Evolutionary conservation across 2,113 vertebrate species (phyloP).

Genomic region (Corydoras maculifer): DNA sequence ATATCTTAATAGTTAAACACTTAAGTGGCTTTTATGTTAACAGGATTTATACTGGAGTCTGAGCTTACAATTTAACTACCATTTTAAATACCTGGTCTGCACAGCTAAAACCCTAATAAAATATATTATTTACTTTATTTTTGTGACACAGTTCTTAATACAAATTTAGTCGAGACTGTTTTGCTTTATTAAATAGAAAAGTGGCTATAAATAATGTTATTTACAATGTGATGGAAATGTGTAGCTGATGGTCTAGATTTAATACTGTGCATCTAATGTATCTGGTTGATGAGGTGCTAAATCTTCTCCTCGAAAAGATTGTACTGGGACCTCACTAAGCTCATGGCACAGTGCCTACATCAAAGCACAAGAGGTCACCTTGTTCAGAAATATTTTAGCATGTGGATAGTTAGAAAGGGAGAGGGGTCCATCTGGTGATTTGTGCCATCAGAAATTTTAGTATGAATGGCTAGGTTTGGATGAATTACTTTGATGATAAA

Average conservation of each 20-base stretch:
- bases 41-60: too few relatives aligned
- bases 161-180: neutral
- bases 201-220: neutral
- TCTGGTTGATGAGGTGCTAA: constrained; percentile 26
- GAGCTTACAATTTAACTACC: too few relatives aligned
- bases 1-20: too few relatives aligned
- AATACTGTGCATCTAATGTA: constrained; percentile 17
- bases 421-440: neutral
- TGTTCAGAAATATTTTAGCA: neutral
- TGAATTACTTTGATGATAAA: too few relatives aligned
- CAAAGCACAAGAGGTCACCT: constrained; percentile 18
- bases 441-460: neutral
- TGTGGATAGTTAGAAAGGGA: too few relatives aligned
- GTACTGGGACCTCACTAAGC: neutral
- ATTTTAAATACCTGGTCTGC: neutral
- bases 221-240: constrained; percentile 1
- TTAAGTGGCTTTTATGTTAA: too few relatives aligned
- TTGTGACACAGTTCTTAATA: neutral
- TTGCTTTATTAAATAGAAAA: neutral
- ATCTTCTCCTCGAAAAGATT: constrained; percentile 12
- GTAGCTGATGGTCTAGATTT: neutral
- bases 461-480: too few relatives aligned
- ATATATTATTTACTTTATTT: neutral
- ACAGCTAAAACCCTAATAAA: too few relatives aligned
- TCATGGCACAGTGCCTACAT: neutral